Evolutionary conservation across 2,113 vertebrate species (phyloP).

Genomic region (Solenodon paradoxus): DNA sequence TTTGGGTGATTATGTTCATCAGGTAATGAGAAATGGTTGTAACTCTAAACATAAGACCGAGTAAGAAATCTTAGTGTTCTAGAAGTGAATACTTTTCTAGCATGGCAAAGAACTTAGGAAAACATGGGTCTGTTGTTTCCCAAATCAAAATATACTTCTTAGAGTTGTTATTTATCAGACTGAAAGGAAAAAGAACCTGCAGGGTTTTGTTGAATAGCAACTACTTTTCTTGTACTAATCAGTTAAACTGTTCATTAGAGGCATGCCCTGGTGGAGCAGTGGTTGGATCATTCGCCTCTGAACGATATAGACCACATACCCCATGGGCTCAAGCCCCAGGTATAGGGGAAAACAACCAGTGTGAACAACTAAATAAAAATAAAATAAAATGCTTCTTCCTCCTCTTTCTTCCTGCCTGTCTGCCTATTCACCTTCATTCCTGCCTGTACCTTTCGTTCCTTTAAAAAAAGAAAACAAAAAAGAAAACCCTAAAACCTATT

Average conservation of each 20-base stretch:
- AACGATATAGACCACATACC: too few relatives aligned
- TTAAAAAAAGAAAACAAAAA: too few relatives aligned
- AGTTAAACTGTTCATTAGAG: conserved; percentile 20
- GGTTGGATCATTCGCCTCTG: too few relatives aligned
- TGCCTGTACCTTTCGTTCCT: too few relatives aligned
- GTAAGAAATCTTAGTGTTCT: background rate
- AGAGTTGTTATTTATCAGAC: conserved; percentile 20
- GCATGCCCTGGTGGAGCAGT: too few relatives aligned
- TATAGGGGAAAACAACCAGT: too few relatives aligned
- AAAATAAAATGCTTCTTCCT: too few relatives aligned
- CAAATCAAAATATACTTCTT: background rate
- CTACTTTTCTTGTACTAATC: background rate
- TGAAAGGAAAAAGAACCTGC: background rate
- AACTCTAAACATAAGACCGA: background rate
- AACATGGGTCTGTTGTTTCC: background rate
- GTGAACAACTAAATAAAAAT: too few relatives aligned
- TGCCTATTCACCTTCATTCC: too few relatives aligned
- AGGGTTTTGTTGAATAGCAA: background rate
- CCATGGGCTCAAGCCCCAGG: too few relatives aligned
- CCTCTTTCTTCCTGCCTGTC: too few relatives aligned
- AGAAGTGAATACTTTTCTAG: background rate
- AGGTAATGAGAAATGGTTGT: background rate
- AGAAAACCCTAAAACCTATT: too few relatives aligned
- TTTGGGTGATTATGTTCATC: background rate
- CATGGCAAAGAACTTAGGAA: background rate